Base-by-base conservation (phyloP, 1,140 invertebrate genomes). In the Bombus confusus region DNA sequence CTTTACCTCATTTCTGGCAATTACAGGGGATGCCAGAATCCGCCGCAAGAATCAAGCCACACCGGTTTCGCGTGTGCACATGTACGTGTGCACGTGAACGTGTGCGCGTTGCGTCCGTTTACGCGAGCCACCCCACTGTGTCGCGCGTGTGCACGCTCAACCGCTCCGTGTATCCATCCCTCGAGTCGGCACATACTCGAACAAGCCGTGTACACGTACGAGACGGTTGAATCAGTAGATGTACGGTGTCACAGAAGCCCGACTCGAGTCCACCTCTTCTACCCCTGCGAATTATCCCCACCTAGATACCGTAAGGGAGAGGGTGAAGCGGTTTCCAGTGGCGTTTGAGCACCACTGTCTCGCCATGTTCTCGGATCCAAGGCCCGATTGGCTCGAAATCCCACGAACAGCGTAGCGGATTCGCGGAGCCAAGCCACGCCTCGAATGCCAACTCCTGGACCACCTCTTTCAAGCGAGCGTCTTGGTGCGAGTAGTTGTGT, bases 1-100 rank as follows among this genome's bases (percentile, higher is more conserved):
- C 93, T 94, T 94, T 93, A 94, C 91, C 93, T 94, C 94, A 93
- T 95, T 94, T 94, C 93, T 91, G 92, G 92, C 94, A 95, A 95
- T 95, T 95, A 95, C 92, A 92, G 92, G 91, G 91, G 90, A 93
- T 93, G 92, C 92, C 92, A 93, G 91, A 94, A 94, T 94, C 92
- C 94, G 91, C 94, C 94, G 92, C 94, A 94, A 94, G 93, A 94
- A 94, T 95, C 94, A 94, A 93, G 92, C 92, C 92, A 90, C 90
- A 86, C 93, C 92, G 90, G 77, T 85, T 80, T 83, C 75, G 81
- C 86, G 41, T 37, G n/a, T 62, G 66, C 59, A 25, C 43, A 13
- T 31, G 31, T 34, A 12, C 34, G 10, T 83, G 22, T 41, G 28
- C 43, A 31, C 59, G 89, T 71, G 79, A 77, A 80, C 71, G 59